Conservation (phyloP, 2,113 vertebrate genomes). For the Sardina pilchardus region DNA sequence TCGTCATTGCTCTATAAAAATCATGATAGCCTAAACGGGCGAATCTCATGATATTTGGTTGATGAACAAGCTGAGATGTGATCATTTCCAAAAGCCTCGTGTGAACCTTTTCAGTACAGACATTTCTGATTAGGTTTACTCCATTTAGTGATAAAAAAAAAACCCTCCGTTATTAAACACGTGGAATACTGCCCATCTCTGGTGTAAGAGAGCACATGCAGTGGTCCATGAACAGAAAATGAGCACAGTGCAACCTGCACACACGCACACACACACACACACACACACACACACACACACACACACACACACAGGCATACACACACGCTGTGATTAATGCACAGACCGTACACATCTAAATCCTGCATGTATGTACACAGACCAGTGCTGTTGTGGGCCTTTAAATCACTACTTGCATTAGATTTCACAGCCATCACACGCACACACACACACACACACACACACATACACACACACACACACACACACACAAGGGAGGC, state of each 20-base stretch:
- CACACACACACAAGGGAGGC: neutral
- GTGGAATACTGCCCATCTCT: neutral
- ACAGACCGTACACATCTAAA: slow-evolving; percentile 24
- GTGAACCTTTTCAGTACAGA: neutral
- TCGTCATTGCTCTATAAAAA: neutral
- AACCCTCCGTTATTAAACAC: neutral
- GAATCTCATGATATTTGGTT: neutral
- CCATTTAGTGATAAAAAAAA: slow-evolving; percentile 6
- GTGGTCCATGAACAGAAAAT: slow-evolving; percentile 15
- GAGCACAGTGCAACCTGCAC: neutral
- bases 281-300: neutral
- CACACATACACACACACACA: neutral
- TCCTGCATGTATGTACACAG: slow-evolving; percentile 33
- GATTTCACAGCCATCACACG: slow-evolving; percentile 22
- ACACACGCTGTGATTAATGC: slow-evolving; percentile 35
- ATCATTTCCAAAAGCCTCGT: neutral
- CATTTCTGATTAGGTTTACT: slow-evolving; percentile 8
- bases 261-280: no score
- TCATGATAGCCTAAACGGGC: neutral
- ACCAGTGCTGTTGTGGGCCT: slow-evolving; percentile 27
- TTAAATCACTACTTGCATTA: slow-evolving; percentile 40
- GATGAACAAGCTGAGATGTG: neutral
- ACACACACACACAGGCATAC: slow-evolving; percentile 9
- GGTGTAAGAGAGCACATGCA: neutral
- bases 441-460: neutral